phyloP scores from a whole-genome alignment of 92 coral and sea anemone species.

The Epizoanthus illoricatus region DNA sequence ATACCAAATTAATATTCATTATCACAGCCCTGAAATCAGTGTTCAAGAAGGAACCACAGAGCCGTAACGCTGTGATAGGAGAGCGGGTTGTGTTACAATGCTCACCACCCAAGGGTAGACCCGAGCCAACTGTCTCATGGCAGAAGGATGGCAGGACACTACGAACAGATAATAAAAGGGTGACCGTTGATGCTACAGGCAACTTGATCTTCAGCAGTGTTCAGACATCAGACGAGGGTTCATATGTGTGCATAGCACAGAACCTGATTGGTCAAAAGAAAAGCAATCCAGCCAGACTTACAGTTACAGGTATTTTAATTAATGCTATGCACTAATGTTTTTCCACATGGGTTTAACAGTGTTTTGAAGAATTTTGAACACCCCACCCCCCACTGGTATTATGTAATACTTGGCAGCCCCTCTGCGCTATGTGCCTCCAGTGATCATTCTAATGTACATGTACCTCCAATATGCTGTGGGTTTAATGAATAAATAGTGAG shows the following conservation, averaged over 20 bases:
- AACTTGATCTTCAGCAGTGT: constrained; percentile 69
- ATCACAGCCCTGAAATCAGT: constrained; percentile 57
- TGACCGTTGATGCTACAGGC: constrained; percentile 56
- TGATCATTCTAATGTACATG: neutral
- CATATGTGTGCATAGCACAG: constrained; percentile 73
- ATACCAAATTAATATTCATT: neutral
- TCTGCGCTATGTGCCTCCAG: neutral
- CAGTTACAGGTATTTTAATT: constrained; percentile 66
- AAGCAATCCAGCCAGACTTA: constrained; percentile 62
- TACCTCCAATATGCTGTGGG: neutral
- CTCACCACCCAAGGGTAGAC: constrained; percentile 85
- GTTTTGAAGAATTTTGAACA: too few relatives aligned
- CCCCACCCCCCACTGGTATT: too few relatives aligned
- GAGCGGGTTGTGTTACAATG: constrained; percentile 66
- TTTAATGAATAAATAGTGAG: neutral
- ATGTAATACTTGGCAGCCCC: too few relatives aligned
- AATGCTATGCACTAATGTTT: too few relatives aligned
- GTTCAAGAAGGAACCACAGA: constrained; percentile 69
- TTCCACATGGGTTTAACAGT: too few relatives aligned
- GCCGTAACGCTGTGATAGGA: constrained; percentile 57
- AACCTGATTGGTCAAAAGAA: constrained; percentile 69
- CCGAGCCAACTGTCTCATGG: constrained; percentile 81
- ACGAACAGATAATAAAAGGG: constrained; percentile 53
- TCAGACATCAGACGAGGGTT: constrained; percentile 73
- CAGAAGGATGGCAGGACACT: constrained; percentile 53